Percentiles rank a stretch among this genome's conserved stretches.
Conservation (phyloP, 2,888 invertebrate genomes). For the Nesidiocoris tenuis region DNA sequence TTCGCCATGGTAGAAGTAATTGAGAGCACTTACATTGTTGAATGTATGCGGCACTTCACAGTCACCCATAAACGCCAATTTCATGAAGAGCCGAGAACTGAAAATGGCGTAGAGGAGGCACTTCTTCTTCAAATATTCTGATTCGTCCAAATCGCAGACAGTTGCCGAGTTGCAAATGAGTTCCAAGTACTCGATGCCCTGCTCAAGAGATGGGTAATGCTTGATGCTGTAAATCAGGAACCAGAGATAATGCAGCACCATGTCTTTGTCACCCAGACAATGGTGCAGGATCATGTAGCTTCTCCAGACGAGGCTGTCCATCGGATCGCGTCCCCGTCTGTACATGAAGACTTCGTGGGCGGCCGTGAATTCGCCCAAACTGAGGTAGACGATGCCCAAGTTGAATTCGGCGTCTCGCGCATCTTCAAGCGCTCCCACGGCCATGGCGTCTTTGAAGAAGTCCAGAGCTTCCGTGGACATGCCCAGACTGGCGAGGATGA, state of each 20-base stretch:
- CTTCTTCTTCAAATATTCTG: constrained; percentile 12
- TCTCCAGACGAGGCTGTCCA: constrained; percentile 30
- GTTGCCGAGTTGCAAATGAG: constrained; percentile 6
- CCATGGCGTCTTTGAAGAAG: constrained; percentile 33
- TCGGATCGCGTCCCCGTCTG: constrained; percentile 28
- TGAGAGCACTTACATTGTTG: constrained; percentile 17
- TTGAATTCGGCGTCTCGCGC: constrained; percentile 37
- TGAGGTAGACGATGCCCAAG: constrained; percentile 19
- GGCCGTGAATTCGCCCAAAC: constrained; percentile 27
- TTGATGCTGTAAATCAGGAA: constrained; percentile 34
- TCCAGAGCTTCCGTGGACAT: constrained; percentile 7
- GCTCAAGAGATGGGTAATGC: constrained; percentile 34
- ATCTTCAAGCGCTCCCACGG: constrained; percentile 20
- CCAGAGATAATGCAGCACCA: constrained; percentile 27
- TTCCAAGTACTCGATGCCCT: constrained; percentile 28
- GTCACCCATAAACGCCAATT: constrained; percentile 22
- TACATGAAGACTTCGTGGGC: constrained; percentile 30
- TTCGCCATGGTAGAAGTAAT: constrained; percentile 23
- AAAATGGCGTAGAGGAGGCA: constrained; percentile 19
- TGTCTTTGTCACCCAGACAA: constrained; percentile 21
- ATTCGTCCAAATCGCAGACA: not conserved
- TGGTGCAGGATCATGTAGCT: constrained; percentile 37
- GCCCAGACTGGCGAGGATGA: constrained; percentile 16
- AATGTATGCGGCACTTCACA: constrained; percentile 26
- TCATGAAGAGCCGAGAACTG: constrained; percentile 17